Conservation (phyloP, 2,113 vertebrate genomes). For the Laticauda laticaudata region DNA sequence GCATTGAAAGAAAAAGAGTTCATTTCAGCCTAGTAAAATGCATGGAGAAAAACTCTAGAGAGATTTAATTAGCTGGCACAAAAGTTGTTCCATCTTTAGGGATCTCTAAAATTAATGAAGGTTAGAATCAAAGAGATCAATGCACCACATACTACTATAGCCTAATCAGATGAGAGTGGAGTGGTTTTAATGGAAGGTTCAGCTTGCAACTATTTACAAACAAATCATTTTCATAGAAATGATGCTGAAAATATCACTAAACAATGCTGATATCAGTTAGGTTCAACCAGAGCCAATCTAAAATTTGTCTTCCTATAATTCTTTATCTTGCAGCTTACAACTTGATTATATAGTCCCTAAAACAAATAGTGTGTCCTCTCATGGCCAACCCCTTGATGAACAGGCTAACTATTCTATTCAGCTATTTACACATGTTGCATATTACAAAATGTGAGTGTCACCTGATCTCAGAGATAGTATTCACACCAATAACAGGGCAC, state of each 20-base stretch:
- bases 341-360: accelerated
- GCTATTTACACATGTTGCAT: not conserved
- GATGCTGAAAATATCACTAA: slow-evolving; percentile 21
- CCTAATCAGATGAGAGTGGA: slow-evolving; percentile 56
- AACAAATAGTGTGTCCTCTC: accelerated
- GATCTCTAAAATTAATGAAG: slow-evolving; percentile 73
- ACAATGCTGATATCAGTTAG: slow-evolving; percentile 23
- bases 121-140: slow-evolving; percentile 61
- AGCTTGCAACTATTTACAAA: slow-evolving; percentile 42
- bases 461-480: not conserved
- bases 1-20: slow-evolving; percentile 66
- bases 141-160: slow-evolving; percentile 51
- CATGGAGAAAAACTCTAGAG: slow-evolving; percentile 67
- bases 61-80: slow-evolving; percentile 75
- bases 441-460: not conserved
- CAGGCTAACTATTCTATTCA: not conserved
- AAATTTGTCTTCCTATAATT: slow-evolving; percentile 8
- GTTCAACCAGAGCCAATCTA: not conserved
- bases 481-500: slow-evolving; percentile 10
- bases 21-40: slow-evolving; percentile 70
- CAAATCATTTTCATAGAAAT: slow-evolving; percentile 56
- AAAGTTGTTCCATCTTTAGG: slow-evolving; percentile 68
- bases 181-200: slow-evolving; percentile 47
- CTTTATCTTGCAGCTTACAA: not conserved
- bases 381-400: accelerated